phyloP scores from a whole-genome alignment of 2,888 invertebrate genomes.

The Thymelicus lineola region DNA sequence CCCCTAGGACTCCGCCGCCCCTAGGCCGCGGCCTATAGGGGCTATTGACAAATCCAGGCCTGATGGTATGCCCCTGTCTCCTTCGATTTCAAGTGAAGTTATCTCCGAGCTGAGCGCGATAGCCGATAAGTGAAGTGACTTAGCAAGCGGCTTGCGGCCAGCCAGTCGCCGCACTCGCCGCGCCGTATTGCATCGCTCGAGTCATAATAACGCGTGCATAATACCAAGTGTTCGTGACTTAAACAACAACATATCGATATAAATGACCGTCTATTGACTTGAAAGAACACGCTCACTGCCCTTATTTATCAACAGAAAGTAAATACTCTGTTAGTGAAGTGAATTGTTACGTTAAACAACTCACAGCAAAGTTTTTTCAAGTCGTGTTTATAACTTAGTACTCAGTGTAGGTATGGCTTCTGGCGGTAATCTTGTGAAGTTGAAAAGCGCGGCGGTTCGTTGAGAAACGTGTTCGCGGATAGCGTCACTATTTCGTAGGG shows the following conservation, averaged over 20 bases:
- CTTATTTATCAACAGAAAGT: slow-evolving; percentile 62
- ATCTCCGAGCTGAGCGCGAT: slow-evolving; percentile 43
- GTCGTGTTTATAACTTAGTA: slow-evolving; percentile 61
- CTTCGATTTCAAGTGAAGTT: slow-evolving; percentile 52
- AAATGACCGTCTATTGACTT: slow-evolving; percentile 62
- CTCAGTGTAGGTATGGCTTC: slow-evolving; percentile 55
- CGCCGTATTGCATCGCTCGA: background rate
- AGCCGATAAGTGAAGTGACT: slow-evolving; percentile 43
- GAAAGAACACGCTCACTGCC: slow-evolving; percentile 67
- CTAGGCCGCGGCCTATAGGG: too few relatives aligned
- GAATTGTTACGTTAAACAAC: slow-evolving; percentile 57
- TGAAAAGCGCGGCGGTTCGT: slow-evolving; percentile 66
- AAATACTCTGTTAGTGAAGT: slow-evolving; percentile 57
- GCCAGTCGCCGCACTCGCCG: slow-evolving; percentile 25
- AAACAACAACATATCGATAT: slow-evolving; percentile 69
- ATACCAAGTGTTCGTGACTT: slow-evolving; percentile 63
- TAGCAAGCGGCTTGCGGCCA: slow-evolving; percentile 49
- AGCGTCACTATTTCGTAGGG: slow-evolving; percentile 67
- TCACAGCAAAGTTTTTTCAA: slow-evolving; percentile 62
- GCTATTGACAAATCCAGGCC: too few relatives aligned
- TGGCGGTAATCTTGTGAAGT: slow-evolving; percentile 65
- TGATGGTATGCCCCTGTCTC: too few relatives aligned
- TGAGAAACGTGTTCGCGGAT: slow-evolving; percentile 56
- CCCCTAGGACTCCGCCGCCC: too few relatives aligned
- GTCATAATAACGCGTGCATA: slow-evolving; percentile 33